Evolutionary conservation across 2,113 vertebrate genomes (phyloP), one percentile per base, ranked within the genome.

Genomic region (Dicaeum eximium): DNA sequence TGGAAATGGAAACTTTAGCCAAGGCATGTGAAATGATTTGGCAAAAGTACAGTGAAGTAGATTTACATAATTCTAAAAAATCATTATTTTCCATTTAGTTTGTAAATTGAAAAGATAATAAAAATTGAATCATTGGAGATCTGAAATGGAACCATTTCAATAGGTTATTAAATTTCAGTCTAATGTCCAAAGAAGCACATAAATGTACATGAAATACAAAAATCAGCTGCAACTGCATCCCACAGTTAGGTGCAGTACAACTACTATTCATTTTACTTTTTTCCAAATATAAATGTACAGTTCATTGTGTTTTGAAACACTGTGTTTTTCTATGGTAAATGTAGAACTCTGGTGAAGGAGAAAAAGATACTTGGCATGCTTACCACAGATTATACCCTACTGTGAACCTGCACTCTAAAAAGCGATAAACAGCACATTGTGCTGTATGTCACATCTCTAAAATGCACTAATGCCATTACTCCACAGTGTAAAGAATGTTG

Each of bases 381-480:
- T 88, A 16, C 38, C 62, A 45, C 15, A 47, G 67, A 42, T 83
- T n/a, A 45, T 64, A n/a, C 20, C 40, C 10, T 61, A 8, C 44
- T 67, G 71, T 33, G 69, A 84, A 50, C 54, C 47, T 78, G 58
- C 28, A 51, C 45, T 62, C 66, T 61, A 50, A 40, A 65, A 92
- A 65, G 35, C 4, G 0, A 21, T 58, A 42, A 84, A 62, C 23
- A 85, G 61, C 22, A 35, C 47, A 1, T 45, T 45, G 58, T 82
- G 77, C 67, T 62, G 16, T 42, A 64, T 0, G 0, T 61, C 48
- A 31, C 4, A 0, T 65, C n/a, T 47, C 60, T 72, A 37, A n/a
- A 70, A 50, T 54, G 28, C 77, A 84, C 27, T 78, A 27, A 47
- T n/a, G 50, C 38, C 47, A 10, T 83, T 77, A 56, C 54, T 72